Evolutionary conservation across 2,797 vertebrate species (phyloP).

Genomic region (Crenichthys baileyi): DNA sequence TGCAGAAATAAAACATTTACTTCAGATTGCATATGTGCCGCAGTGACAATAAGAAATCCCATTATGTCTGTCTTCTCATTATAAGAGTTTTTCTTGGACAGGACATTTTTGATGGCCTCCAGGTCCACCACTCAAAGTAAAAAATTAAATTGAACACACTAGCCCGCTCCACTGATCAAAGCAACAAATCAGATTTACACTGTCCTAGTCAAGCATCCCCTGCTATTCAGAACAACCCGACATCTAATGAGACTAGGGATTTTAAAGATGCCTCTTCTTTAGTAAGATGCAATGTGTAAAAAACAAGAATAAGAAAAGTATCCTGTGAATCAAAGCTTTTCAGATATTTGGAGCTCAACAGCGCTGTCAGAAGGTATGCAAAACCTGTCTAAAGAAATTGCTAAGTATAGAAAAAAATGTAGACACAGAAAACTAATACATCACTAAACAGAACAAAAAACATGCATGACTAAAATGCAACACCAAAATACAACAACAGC

Average conservation of each 20-base stretch:
- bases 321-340: slow-evolving; percentile 11
- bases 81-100: slow-evolving; percentile 56
- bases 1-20: slow-evolving; percentile 5
- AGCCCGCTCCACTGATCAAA: slow-evolving; percentile 77
- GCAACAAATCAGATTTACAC: slow-evolving; percentile 74
- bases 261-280: slow-evolving; percentile 58
- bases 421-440: too few species aligned
- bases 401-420: too few species aligned
- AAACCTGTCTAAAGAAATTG: too few species aligned
- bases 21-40: slow-evolving; percentile 13
- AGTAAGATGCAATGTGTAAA: slow-evolving; percentile 29
- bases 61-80: slow-evolving; percentile 63
- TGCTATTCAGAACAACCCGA: slow-evolving; percentile 46
- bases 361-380: background rate
- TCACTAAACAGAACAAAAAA: too few species aligned
- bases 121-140: slow-evolving; percentile 72
- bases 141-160: slow-evolving; percentile 81
- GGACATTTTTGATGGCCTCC: slow-evolving; percentile 51
- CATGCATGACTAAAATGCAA: too few species aligned
- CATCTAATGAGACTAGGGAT: slow-evolving; percentile 46
- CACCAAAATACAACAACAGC: too few species aligned
- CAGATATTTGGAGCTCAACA: background rate
- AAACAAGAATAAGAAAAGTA: slow-evolving; percentile 27
- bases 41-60: slow-evolving; percentile 33
- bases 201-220: slow-evolving; percentile 55